Evolutionary conservation across 2,113 vertebrate species (phyloP).

Genomic region (Sylvilagus bachmani): DNA sequence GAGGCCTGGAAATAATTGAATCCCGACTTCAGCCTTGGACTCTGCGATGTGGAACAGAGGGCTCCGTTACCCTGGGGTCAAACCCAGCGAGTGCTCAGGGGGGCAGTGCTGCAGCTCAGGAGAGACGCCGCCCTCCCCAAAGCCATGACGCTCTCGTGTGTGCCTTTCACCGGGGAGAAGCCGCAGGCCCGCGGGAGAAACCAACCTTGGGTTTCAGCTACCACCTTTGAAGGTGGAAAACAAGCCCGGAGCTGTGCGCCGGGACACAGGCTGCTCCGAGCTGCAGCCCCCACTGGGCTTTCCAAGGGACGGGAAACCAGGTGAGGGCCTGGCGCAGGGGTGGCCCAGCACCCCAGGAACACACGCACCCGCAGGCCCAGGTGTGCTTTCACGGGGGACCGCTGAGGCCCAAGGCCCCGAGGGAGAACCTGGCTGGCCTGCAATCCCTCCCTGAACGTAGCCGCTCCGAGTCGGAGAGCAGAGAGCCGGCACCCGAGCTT

Average conservation of each 20-base stretch:
- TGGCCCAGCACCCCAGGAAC: no score
- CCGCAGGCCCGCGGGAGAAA: background rate
- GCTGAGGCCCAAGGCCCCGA: no score
- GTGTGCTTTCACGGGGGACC: no score
- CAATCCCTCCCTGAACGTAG: no score
- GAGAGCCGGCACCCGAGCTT: no score
- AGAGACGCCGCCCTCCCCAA: background rate
- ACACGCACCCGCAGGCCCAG: no score
- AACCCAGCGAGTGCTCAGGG: background rate
- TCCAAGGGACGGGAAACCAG: background rate
- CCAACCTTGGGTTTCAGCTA: slow-evolving; percentile 15
- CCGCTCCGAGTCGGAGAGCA: no score
- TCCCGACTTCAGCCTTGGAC: background rate
- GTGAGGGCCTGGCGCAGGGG: background rate
- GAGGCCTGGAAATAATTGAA: background rate
- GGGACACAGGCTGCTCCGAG: background rate
- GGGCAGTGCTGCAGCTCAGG: background rate
- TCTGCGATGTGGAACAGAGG: background rate
- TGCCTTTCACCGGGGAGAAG: background rate
- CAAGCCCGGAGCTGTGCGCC: background rate
- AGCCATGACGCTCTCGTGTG: background rate
- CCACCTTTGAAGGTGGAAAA: slow-evolving; percentile 48
- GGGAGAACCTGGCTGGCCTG: no score
- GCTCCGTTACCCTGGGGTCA: background rate
- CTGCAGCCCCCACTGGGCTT: background rate